Evolutionary conservation across 1,140 invertebrate species (phyloP), one percentile per base, ranked within the genome.

Genomic region (Zaprionus ghesquierei): DNA sequence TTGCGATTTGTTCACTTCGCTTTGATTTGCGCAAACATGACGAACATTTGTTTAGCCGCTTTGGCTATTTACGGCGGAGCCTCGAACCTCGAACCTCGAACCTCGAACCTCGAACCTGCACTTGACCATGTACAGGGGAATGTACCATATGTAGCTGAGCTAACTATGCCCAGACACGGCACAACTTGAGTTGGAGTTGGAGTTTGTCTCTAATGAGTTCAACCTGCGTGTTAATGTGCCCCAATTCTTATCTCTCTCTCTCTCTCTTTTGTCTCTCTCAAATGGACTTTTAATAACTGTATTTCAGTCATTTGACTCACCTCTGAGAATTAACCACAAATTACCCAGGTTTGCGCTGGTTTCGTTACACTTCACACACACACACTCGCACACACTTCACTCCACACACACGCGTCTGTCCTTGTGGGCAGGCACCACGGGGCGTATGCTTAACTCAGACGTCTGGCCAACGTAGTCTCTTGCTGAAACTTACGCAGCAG

Each of bases 261-360:
- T 44, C 12, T 23, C 35, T 27, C 3, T 58, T n/a, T 41, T n/a
- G 13, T 58, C 38, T 10, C n/a, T 1, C 22, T 27, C 15, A 55
- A 82, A 87, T 84, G 85, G 9, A 35, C 61, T 71, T 79, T 79
- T 89, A 87, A 87, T 87, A 79, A 82, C 71, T 73, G 61, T 73
- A 79, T 87, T 87, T 76, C 20, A 41, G 49, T 55, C n/a, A n/a
- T n/a, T 9, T 46, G 46, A 73, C 90, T 89, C 78, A 91, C 90
- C 90, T 91, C 72, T 87, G 23, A 91, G 58, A 31, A 91, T 75
- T 71, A 85, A 79, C 90, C 90, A 91, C 75, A 91, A 79, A 71
- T 91, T 91, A 91, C 90, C 90, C 90, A 91, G 90, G 64, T 79
- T 91, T 76, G 77, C 72, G 80, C 73, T 77, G 76, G 60, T 86